phyloP scores from a whole-genome alignment of 2,113 vertebrate genomes.

The Mesoclemmys tuberculata region DNA sequence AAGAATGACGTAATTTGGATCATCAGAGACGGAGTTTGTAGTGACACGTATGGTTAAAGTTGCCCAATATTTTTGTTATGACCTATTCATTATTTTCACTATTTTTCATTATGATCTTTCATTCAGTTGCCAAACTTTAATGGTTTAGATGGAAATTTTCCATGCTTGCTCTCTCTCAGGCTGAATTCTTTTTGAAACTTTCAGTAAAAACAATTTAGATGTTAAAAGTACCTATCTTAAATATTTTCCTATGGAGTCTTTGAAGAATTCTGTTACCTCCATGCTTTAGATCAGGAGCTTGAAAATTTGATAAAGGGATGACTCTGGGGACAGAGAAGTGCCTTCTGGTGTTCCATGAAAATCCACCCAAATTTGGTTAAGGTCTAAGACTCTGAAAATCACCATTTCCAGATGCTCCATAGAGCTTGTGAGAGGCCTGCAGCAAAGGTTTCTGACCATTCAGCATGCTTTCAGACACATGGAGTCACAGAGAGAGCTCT shows the following conservation, averaged over 20 bases:
- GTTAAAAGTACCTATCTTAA: not conserved
- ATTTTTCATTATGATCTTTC: not conserved
- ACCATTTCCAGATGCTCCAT: not conserved
- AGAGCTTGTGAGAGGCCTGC: not conserved
- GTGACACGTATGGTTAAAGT: not conserved
- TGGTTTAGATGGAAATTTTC: not conserved
- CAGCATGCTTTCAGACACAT: not conserved
- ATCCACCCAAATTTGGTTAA: not conserved
- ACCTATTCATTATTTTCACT: no score
- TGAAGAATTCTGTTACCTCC: not conserved
- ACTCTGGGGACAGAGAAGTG: not conserved
- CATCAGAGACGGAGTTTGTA: not conserved
- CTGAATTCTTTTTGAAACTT: not conserved
- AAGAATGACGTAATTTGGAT: not conserved
- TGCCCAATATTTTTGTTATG: not conserved
- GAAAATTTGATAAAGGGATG: not conserved
- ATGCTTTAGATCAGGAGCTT: not conserved
- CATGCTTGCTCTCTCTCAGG: not conserved
- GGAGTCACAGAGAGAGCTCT: not conserved
- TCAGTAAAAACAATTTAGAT: not conserved
- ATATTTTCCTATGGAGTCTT: not conserved
- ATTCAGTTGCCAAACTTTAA: not conserved
- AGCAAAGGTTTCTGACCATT: not conserved
- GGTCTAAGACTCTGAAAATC: not conserved
- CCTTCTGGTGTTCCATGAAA: not conserved